Base-by-base conservation (phyloP, 2,797 vertebrate genomes). In the Steatocranus sp. region DNA sequence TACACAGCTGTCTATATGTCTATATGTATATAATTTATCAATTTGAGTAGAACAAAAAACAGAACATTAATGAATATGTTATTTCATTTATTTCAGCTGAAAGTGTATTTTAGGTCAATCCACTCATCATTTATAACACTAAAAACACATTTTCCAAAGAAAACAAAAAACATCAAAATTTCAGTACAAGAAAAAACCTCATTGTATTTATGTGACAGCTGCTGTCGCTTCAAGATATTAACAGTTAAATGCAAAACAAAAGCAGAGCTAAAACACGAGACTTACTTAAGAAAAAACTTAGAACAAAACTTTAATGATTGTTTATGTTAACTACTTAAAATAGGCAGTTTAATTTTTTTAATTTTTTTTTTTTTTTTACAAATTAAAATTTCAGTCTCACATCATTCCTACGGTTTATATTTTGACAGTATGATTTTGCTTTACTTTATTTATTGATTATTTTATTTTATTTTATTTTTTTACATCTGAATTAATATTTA, bases 331-430 rank as follows among this genome's bases (percentile, higher is more conserved):
- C 27, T 56, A 56, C 54, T 56, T 56, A 56, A 56, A 56, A 56
- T 32, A 1, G 27, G 54, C 8, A 56, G 27, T 56, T 56, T 0
- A 4, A 56, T 30, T 32, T 56, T 30, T 56, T 30, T 0, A 4
- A 56, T 56, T 56, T 56, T 8, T 9, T 6, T 3, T 17, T 0
- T 17, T 1, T 12, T 54, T 12, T 25, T 53, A 17, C 14, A 56
- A 56, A 56, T 30, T 56, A 10, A 56, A 30, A 30, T 56, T 56
- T 56, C 14, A 56, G 14, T 6, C 25, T 56, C 25, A 10, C 53
- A 30, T 56, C 25, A 56, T 56, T 56, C 25, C 14, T 56, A 30
- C 5, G 25, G 25, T 56, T 30, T 30, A 56, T 56, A 17, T 56
- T 56, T 56, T 15, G 12, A 66, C 61, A 41, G n/a, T 15, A 66